Evolutionary conservation across 1,140 invertebrate genomes (phyloP).

Genomic region (Bombus sibiricus): DNA sequence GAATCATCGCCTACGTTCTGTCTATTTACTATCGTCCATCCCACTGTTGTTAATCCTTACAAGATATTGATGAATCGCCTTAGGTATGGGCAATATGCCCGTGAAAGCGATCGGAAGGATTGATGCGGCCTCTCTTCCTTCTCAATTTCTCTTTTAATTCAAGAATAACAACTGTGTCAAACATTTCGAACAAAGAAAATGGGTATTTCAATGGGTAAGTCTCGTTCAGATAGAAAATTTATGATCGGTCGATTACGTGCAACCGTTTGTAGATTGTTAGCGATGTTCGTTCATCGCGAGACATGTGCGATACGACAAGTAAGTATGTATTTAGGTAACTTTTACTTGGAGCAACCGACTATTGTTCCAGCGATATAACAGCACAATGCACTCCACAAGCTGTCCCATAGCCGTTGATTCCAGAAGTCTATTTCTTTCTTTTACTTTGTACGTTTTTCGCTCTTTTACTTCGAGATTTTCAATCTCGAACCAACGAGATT

Average conservation of each 20-base stretch:
- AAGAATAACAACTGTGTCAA: neutral
- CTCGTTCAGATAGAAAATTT: neutral
- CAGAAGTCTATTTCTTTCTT: neutral
- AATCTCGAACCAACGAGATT: slow-evolving; percentile 7
- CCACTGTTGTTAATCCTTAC: neutral
- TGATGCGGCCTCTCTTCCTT: neutral
- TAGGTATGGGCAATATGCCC: neutral
- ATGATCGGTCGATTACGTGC: slow-evolving; percentile 1
- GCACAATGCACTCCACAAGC: slow-evolving; percentile 15
- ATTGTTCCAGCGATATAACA: slow-evolving; percentile 27
- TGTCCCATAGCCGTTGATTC: neutral
- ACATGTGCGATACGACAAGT: slow-evolving; percentile 29
- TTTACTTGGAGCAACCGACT: slow-evolving; percentile 37
- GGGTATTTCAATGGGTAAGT: slow-evolving; percentile 9
- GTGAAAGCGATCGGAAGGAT: neutral
- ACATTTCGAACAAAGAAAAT: neutral
- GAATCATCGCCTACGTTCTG: slow-evolving; percentile 2
- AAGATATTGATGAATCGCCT: neutral
- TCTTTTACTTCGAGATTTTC: no score
- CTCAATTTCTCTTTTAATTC: neutral
- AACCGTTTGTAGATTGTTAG: neutral
- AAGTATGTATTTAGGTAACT: slow-evolving; percentile 28
- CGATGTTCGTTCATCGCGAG: slow-evolving; percentile 9
- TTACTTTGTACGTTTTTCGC: no score
- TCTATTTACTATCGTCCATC: neutral